Base-by-base conservation (phyloP, 1,140 invertebrate species). In the Drosophila murphyi region DNA sequence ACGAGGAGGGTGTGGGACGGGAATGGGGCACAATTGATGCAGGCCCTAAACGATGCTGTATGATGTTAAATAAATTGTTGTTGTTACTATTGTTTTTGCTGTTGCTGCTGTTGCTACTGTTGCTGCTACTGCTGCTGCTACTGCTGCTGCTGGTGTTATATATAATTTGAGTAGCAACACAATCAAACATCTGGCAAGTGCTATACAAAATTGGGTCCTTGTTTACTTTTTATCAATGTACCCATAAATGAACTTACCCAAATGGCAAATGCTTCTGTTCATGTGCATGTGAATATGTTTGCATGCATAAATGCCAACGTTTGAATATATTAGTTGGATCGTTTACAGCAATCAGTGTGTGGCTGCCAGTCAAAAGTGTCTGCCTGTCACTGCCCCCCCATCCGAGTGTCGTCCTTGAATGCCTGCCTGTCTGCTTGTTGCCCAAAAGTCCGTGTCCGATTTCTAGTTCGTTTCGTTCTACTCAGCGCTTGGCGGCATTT, bases 301-400 rank as follows among this genome's bases (percentile, higher is more conserved):
- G 73, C 60, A 59, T 72, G 68, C 68, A 76, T 67, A 76, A 72
- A 56, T 78, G 60, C n/a, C 57, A 69, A 75, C 67, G 78, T 80
- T 80, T 78, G 78, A 80, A 80, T 80, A 80, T 75, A 75, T 80
- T 78, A 78, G 78, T 78, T 50, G 67, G 64, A 71, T 80, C 78
- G 78, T 80, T 80, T 78, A 71, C 50, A 80, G 78, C 65, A 80
- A 80, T 78, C 78, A 80, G 75, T 50, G 64, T 71, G 57, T 45
- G 60, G 62, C 61, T 78, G 76, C 65, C 76, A 75, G 65, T 75
- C 68, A 39, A 59, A 60, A 64, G 39, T 76, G 72, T 45, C 51
- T 57, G 59, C 29, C 54, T 50, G 39, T 35, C 47, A 28, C 39
- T 59, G 43, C 35, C 10, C 20, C 20, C 6, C 48, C 7, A 52